A percentile compares a stretch with the other conserved stretches of the same genome.
phyloP scores from a whole-genome alignment of 2,888 invertebrate species.

The Hyppa rectilinea region DNA sequence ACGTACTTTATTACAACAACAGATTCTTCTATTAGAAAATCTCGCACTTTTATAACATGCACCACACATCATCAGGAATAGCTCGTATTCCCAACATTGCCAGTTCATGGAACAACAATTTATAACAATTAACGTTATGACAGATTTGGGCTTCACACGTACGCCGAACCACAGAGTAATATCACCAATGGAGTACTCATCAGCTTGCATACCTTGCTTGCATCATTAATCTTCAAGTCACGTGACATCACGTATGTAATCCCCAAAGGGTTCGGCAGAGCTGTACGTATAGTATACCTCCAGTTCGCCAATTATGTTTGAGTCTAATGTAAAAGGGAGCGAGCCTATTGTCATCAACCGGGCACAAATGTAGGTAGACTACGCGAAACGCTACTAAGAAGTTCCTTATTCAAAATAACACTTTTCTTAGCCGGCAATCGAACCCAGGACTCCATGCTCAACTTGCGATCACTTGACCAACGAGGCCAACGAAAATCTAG shows the following conservation, averaged over 20 bases:
- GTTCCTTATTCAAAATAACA: no score
- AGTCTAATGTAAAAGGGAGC: no score
- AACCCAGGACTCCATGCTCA: no score
- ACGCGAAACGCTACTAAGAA: no score
- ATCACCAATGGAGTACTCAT: constrained; percentile 9
- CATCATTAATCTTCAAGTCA: neutral
- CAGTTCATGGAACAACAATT: constrained; percentile 69
- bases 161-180: constrained; percentile 37
- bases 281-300: no score
- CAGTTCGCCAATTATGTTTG: no score
- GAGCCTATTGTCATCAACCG: no score
- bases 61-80: constrained; percentile 60
- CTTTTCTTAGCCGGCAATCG: no score
- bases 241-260: no score
- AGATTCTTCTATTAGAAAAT: neutral
- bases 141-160: constrained; percentile 74
- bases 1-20: neutral
- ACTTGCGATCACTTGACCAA: no score
- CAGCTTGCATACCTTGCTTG: neutral
- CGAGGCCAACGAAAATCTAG: neutral
- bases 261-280: no score
- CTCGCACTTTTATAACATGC: neutral
- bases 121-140: constrained; percentile 73
- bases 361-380: no score
- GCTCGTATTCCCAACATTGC: constrained; percentile 41